Conservation (phyloP, 2,113 vertebrate species). For the Fulica atra region DNA sequence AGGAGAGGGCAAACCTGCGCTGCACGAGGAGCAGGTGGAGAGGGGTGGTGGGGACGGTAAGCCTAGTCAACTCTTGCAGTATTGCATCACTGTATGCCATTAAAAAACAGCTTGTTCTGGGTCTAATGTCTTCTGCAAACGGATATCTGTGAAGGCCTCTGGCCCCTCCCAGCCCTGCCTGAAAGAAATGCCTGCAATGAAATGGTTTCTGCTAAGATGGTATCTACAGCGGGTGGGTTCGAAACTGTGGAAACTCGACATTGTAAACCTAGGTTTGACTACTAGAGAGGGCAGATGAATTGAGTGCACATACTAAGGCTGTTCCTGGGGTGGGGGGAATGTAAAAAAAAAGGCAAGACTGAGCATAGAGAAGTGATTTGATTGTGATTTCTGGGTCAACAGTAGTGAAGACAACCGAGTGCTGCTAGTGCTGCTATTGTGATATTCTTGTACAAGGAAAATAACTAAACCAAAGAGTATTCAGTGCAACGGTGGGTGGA, state of each 20-base stretch:
- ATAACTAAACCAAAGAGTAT: constrained; percentile 83
- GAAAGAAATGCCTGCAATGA: constrained; percentile 60
- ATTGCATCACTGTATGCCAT: constrained; percentile 83
- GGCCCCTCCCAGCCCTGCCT: constrained; percentile 58
- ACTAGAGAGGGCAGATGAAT: constrained; percentile 27
- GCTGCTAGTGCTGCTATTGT: constrained; percentile 71
- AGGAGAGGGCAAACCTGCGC: background rate
- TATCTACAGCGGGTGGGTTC: background rate
- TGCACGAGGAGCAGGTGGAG: background rate
- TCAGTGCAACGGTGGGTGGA: constrained; percentile 54
- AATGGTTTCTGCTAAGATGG: constrained; percentile 13
- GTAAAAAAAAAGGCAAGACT: background rate
- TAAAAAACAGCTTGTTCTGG: constrained; percentile 85
- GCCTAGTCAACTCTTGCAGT: constrained; percentile 63
- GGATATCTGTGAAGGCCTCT: constrained; percentile 43
- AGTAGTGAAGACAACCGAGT: background rate
- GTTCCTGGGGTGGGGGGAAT: background rate
- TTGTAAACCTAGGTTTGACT: background rate
- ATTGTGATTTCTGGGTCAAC: constrained; percentile 3
- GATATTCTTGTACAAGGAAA: constrained; percentile 57
- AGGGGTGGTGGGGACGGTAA: background rate
- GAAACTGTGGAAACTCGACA: background rate
- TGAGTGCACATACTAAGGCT: constrained; percentile 1
- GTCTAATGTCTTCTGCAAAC: constrained; percentile 49
- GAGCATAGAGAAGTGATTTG: background rate